phyloP scores from a whole-genome alignment of 2,888 invertebrate species.

The Ophion obscuratus region DNA sequence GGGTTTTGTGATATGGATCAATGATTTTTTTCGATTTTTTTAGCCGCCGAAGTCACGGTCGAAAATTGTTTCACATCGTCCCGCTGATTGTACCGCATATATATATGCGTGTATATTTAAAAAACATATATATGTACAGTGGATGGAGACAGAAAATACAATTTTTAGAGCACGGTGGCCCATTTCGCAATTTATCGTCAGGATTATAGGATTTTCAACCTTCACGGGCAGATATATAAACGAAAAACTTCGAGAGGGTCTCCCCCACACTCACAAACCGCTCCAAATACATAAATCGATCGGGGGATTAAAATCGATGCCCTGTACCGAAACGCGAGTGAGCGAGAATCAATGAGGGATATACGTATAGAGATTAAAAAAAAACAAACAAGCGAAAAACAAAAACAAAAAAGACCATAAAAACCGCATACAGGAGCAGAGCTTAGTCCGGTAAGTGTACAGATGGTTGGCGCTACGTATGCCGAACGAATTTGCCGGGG shows the following conservation, averaged over 20 bases:
- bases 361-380: conserved; percentile 22
- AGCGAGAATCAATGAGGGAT: conserved; percentile 8
- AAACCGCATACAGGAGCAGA: conserved; percentile 41
- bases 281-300: conserved; percentile 55
- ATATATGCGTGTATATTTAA: background rate
- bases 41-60: background rate
- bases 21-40: background rate
- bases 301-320: conserved; percentile 58
- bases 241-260: conserved; percentile 18
- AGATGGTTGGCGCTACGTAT: background rate
- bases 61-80: background rate
- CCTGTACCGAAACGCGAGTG: background rate
- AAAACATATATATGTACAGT: background rate
- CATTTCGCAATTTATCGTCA: conserved; percentile 47
- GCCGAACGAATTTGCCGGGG: conserved; percentile 2
- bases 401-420: conserved; percentile 29
- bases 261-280: conserved; percentile 9
- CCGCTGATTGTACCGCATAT: background rate
- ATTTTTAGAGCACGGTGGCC: conserved; percentile 17
- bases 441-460: conserved; percentile 46
- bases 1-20: too few species aligned
- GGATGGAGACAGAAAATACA: conserved; percentile 19
- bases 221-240: conserved; percentile 17
- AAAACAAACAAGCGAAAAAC: conserved; percentile 10
- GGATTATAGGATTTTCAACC: conserved; percentile 47